Evolutionary conservation across 2,113 vertebrate species (phyloP).

Genomic region (Macquaria ambigua): DNA sequence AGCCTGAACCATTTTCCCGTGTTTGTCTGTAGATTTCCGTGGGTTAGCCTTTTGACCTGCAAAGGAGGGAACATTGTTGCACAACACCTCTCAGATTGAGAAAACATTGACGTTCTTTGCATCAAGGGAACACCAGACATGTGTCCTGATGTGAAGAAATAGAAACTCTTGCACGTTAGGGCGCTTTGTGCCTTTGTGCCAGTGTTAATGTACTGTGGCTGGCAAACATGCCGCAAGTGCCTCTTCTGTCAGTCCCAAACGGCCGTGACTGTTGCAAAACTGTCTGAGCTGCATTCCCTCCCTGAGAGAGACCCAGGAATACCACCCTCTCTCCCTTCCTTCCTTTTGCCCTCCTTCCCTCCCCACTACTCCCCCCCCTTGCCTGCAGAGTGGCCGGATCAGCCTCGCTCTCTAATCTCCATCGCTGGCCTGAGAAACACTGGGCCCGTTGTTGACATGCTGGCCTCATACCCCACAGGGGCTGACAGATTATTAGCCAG

Average conservation of each 20-base stretch:
- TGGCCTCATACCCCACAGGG: slow-evolving; percentile 81
- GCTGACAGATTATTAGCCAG: slow-evolving; percentile 85
- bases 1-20: not conserved
- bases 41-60: slow-evolving; percentile 54
- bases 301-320: slow-evolving; percentile 51
- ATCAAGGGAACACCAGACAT: slow-evolving; percentile 28
- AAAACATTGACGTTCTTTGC: slow-evolving; percentile 50
- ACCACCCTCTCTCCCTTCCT: slow-evolving; percentile 58
- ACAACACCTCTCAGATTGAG: slow-evolving; percentile 58
- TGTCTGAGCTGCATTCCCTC: slow-evolving; percentile 36
- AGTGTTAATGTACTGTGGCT: slow-evolving; percentile 14
- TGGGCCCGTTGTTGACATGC: slow-evolving; percentile 82
- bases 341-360: slow-evolving; percentile 41
- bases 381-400: slow-evolving; percentile 67
- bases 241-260: slow-evolving; percentile 20
- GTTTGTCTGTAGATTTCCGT: slow-evolving; percentile 55
- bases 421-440: slow-evolving; percentile 79
- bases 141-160: slow-evolving; percentile 25
- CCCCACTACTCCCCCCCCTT: slow-evolving; percentile 17
- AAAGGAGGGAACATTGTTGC: slow-evolving; percentile 62
- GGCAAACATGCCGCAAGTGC: slow-evolving; percentile 21
- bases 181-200: slow-evolving; percentile 22
- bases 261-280: slow-evolving; percentile 56
- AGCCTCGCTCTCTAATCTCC: slow-evolving; percentile 80
- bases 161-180: not conserved